Evolutionary conservation across 2,113 vertebrate genomes (phyloP), one percentile per base, ranked within the genome.

Genomic region (Toxotes jaculatrix): DNA sequence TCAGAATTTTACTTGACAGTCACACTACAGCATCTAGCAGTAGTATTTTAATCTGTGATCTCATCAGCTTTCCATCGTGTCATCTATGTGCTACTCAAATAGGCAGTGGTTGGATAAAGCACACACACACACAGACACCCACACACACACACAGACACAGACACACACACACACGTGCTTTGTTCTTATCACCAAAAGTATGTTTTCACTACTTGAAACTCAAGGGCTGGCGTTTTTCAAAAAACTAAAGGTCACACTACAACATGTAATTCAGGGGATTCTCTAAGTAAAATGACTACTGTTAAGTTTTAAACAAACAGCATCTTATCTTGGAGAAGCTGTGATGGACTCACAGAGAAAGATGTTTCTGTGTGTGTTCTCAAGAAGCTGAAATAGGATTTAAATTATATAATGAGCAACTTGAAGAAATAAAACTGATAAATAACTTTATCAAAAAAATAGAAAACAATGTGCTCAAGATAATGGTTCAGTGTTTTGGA

Each of bases 161-260:
- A 49, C 14, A 43, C 27, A 5, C 23, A 73, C 34, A 55, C 17
- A 61, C 31, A 40, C 40, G 4, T 4, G 14, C 9, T 34, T 53
- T 60, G 12, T 32, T 21, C 36, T 70, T 61, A 51, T 78, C 56
- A 79, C 10, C 40, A 49, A 62, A 80, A 51, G 45, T 49, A 16
- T 16, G 7, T 56, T 82, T 79, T 7, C n/a, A 79, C 27, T 66
- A 4, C 2, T 1, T 60, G 10, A 77, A 72, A 82, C 36, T 69
- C 13, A 38, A 66, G 5, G 5, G 38, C 6, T 62, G 12, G 12
- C 0, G 1, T 17, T 61, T 64, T 79, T 73, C 13, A 21, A 70
- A 66, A 64, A 17, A 38, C 36, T 10, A 67, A 69, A 78, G 23
- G 62, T 84, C 72, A 75, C 34, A 36, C 21, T 64, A 40, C 31